A percentile compares a stretch with the other conserved stretches of the same genome.
Evolutionary conservation across 2,888 invertebrate genomes (phyloP).

Genomic region (Cosmia trapezina): DNA sequence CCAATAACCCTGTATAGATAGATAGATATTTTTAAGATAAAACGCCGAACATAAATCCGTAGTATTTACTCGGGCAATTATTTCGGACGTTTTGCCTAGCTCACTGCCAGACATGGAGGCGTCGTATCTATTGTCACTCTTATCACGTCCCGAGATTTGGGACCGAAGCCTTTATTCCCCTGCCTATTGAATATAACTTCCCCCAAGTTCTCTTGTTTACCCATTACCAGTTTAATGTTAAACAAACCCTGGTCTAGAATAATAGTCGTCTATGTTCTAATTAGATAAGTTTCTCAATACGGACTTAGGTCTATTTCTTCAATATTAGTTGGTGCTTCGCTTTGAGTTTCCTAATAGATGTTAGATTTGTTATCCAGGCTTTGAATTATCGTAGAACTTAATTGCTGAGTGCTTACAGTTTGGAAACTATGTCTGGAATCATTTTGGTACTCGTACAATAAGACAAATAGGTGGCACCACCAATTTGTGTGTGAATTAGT

Average conservation of each 20-base stretch:
- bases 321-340: slow-evolving; percentile 44
- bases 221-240: slow-evolving; percentile 57
- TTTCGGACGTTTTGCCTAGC: slow-evolving; percentile 48
- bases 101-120: slow-evolving; percentile 73
- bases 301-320: slow-evolving; percentile 45
- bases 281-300: slow-evolving; percentile 68
- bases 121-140: slow-evolving; percentile 75
- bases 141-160: slow-evolving; percentile 78
- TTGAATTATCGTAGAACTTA: slow-evolving; percentile 25
- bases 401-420: slow-evolving; percentile 21
- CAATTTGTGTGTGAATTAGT: neutral
- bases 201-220: slow-evolving; percentile 66
- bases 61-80: slow-evolving; percentile 50
- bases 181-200: slow-evolving; percentile 74
- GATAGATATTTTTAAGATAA: slow-evolving; percentile 34
- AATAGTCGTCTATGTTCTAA: slow-evolving; percentile 62
- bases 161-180: slow-evolving; percentile 69
- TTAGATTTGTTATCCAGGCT: slow-evolving; percentile 32
- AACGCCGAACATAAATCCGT: slow-evolving; percentile 35
- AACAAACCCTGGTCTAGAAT: slow-evolving; percentile 59
- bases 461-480: neutral
- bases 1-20: too few relatives aligned
- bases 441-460: neutral
- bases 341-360: slow-evolving; percentile 50
- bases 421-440: neutral